These are phyloP conservation scores for Procavia capensis DNA, from an alignment of 2,113 vertebrate genomes.

Conservation along the genomic window DNA sequence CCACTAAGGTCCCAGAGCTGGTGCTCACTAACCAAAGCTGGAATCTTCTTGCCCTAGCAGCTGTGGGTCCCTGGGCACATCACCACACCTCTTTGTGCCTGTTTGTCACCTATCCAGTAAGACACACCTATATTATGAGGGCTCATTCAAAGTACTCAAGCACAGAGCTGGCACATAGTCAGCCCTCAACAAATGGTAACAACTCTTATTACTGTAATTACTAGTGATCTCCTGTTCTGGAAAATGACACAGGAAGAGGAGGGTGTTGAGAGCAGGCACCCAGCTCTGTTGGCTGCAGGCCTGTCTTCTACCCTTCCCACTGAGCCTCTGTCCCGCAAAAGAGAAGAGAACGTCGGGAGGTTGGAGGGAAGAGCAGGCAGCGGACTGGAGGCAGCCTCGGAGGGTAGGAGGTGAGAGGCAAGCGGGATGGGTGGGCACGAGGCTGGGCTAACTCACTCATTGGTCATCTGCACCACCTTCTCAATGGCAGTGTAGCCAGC, in stretches of 20 bases:
- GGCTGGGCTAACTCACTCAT: conserved; percentile 90
- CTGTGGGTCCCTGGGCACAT: neutral
- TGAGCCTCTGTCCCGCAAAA: neutral
- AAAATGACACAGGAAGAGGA: neutral
- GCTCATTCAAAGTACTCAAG: neutral
- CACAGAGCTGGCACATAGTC: neutral
- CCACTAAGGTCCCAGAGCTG: neutral
- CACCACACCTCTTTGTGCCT: too few species aligned
- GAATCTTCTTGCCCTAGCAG: neutral
- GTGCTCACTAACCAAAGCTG: neutral
- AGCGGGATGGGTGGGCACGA: fast-evolving
- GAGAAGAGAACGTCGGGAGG: neutral
- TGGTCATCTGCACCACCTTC: conserved; percentile 97
- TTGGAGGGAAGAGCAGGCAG: neutral
- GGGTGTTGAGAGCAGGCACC: neutral
- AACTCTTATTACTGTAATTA: neutral
- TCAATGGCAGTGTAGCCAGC: conserved; percentile 94
- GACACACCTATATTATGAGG: fast-evolving
- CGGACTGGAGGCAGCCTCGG: neutral
- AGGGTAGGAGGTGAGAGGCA: fast-evolving
- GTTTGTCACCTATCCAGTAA: neutral
- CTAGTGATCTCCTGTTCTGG: neutral
- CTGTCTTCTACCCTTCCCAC: neutral
- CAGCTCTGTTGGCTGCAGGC: neutral
- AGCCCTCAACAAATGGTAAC: fast-evolving